Conservation (phyloP, 2,113 vertebrate genomes). For the Tragelaphus imberbis region DNA sequence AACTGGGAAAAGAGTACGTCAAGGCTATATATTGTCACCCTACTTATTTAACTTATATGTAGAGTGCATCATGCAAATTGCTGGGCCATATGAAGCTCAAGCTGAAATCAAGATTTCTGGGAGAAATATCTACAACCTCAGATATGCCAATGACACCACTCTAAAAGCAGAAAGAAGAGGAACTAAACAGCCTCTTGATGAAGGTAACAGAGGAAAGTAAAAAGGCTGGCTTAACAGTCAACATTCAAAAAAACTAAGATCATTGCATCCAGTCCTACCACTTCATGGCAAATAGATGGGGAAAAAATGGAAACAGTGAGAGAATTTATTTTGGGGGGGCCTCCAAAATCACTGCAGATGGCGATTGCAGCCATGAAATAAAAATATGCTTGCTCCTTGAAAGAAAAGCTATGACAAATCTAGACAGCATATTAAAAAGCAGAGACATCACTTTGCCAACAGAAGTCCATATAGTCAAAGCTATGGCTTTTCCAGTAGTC, state of each 20-base stretch:
- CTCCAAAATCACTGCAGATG: background rate
- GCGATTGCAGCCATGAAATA: background rate
- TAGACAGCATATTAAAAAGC: background rate
- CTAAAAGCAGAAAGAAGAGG: background rate
- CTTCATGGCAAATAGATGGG: background rate
- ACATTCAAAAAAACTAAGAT: background rate
- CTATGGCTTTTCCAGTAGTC: background rate
- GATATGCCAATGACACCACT: background rate
- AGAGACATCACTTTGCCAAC: background rate
- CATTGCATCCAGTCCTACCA: background rate
- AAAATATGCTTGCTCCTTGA: background rate
- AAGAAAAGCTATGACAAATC: background rate
- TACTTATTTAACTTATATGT: background rate
- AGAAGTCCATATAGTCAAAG: background rate
- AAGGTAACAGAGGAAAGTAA: background rate
- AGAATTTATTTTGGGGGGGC: background rate
- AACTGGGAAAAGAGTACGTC: background rate
- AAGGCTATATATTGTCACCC: background rate
- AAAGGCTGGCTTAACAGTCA: background rate
- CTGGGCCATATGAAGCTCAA: background rate
- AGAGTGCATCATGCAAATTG: background rate
- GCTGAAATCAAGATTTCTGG: background rate
- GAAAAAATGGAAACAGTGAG: background rate
- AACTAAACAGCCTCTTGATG: background rate
- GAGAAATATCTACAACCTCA: background rate